These are phyloP conservation scores for Ceratosolen solmsi DNA, from an alignment of 1,140 invertebrate genomes.

Conservation along the genomic window DNA sequence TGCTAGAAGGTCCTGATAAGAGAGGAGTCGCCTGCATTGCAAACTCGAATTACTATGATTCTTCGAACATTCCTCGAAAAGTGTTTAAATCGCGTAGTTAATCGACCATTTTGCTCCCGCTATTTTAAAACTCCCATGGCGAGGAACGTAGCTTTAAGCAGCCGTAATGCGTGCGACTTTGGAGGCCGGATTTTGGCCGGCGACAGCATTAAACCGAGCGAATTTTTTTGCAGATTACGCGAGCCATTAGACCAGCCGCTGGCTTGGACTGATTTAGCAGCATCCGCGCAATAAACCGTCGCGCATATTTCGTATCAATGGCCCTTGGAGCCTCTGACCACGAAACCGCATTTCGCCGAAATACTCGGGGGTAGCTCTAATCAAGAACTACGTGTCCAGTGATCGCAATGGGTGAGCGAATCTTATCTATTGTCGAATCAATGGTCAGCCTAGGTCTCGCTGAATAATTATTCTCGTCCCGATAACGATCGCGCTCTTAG, in stretches of 20 bases:
- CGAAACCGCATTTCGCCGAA: constrained; percentile 35
- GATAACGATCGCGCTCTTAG: constrained; percentile 9
- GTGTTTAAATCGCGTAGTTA: no score
- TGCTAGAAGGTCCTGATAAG: neutral
- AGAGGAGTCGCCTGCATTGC: neutral
- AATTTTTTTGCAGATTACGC: constrained; percentile 33
- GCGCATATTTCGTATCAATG: constrained; percentile 1
- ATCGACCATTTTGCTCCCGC: no score
- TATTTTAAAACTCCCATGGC: no score
- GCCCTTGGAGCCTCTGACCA: constrained; percentile 9
- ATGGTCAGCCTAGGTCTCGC: neutral
- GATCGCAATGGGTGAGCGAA: neutral
- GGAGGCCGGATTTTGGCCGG: constrained; percentile 35
- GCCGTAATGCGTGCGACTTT: constrained; percentile 36
- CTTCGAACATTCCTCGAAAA: neutral
- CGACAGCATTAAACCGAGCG: neutral
- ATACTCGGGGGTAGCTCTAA: neutral
- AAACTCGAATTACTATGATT: neutral
- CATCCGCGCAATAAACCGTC: neutral
- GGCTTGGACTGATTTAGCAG: neutral
- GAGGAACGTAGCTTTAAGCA: neutral
- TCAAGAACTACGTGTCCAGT: neutral
- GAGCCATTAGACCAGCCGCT: constrained; percentile 31
- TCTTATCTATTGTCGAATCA: constrained; percentile 27
- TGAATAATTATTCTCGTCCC: constrained; percentile 34